Percentiles rank a stretch among this genome's conserved stretches.
phyloP scores from a whole-genome alignment of 2,797 vertebrate genomes.

The Triplophysa bombifrons region DNA sequence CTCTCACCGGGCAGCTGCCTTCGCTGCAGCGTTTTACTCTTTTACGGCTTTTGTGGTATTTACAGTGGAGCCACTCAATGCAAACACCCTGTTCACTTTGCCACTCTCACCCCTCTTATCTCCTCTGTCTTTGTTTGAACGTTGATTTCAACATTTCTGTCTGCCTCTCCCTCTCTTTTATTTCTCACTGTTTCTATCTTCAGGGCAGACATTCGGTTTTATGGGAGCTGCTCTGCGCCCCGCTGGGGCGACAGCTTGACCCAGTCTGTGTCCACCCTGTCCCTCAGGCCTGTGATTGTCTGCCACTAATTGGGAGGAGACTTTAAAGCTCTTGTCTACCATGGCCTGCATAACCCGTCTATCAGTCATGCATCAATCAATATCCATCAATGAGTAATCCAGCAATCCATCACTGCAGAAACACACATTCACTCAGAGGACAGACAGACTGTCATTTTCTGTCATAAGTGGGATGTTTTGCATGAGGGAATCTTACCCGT shows the following conservation, averaged over 20 bases:
- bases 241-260: conserved; percentile 62
- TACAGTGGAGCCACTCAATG: conserved; percentile 65
- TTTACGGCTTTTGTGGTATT: conserved; percentile 66
- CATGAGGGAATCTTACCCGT: conserved; percentile 39
- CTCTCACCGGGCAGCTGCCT: conserved; percentile 43
- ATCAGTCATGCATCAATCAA: conserved; percentile 54
- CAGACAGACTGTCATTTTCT: conserved; percentile 33
- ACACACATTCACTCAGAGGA: conserved; percentile 12
- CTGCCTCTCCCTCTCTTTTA: conserved; percentile 32
- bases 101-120: conserved; percentile 56
- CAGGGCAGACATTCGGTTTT: conserved; percentile 33
- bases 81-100: conserved; percentile 41
- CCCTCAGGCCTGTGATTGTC: conserved; percentile 60
- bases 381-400: conserved; percentile 50
- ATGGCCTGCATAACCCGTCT: conserved; percentile 55
- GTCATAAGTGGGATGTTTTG: conserved; percentile 16
- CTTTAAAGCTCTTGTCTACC: conserved; percentile 51
- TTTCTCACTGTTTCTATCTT: conserved; percentile 8
- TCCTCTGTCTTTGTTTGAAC: conserved; percentile 32
- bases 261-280: conserved; percentile 61
- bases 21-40: conserved; percentile 45
- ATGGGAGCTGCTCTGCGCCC: conserved; percentile 46
- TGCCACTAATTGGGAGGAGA: conserved; percentile 61
- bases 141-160: conserved; percentile 52
- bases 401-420: conserved; percentile 16